Conservation (phyloP, 1,140 invertebrate genomes). For the Drosophila aff. region DNA sequence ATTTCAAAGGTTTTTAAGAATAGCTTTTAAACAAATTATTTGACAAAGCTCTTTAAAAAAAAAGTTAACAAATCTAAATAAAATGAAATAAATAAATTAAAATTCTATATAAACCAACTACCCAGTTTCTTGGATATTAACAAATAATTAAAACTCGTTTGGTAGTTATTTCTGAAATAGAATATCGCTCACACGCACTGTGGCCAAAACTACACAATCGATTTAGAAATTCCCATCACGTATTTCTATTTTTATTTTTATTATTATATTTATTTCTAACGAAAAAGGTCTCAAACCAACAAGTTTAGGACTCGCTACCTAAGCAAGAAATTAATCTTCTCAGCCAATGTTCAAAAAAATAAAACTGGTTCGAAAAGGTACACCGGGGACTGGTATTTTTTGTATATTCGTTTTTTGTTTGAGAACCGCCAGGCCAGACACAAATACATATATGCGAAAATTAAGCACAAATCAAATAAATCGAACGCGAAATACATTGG, state of each 20-base stretch:
- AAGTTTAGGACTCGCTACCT: conserved; percentile 13
- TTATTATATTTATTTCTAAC: not conserved
- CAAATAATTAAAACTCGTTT: not conserved
- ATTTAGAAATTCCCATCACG: not conserved
- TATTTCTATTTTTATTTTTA: not conserved
- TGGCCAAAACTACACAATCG: not conserved
- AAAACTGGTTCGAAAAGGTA: conserved; percentile 46
- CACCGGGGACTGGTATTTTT: conserved; percentile 11
- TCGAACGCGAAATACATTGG: conserved; percentile 26
- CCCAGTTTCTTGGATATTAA: too few species aligned
- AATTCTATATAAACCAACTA: too few species aligned
- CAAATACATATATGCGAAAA: conserved; percentile 44
- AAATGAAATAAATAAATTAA: too few species aligned
- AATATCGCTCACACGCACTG: not conserved
- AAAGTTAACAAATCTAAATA: too few species aligned
- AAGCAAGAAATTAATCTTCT: conserved; percentile 43
- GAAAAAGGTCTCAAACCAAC: conserved; percentile 7
- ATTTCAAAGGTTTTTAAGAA: too few species aligned
- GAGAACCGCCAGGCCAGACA: conserved; percentile 22
- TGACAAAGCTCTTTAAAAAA: too few species aligned
- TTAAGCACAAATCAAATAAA: conserved; percentile 31
- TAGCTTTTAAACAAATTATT: too few species aligned
- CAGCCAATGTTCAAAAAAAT: not conserved
- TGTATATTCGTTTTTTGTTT: conserved; percentile 12
- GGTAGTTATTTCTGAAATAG: not conserved